Conservation (phyloP, 2,888 invertebrate species). For the Volucella inflata region DNA sequence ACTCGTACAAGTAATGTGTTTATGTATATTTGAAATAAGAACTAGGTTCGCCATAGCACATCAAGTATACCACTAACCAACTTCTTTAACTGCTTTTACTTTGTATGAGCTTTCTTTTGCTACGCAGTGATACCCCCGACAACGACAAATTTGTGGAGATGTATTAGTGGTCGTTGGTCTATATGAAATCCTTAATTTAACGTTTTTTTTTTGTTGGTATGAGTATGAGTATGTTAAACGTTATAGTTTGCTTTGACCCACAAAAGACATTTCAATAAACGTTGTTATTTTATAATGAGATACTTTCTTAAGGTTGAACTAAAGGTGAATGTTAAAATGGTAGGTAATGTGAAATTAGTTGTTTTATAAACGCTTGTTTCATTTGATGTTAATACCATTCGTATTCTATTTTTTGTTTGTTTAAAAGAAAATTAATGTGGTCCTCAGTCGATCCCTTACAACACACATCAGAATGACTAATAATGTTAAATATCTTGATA, state of each 20-base stretch:
- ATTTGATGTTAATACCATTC: too few species aligned
- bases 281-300: slow-evolving; percentile 10
- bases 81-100: slow-evolving; percentile 58
- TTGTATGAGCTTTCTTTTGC: slow-evolving; percentile 44
- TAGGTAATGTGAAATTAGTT: too few species aligned
- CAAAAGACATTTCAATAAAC: background rate
- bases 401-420: too few species aligned
- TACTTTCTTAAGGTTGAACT: background rate
- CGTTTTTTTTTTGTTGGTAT: background rate
- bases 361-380: too few species aligned
- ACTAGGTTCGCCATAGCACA: slow-evolving; percentile 45
- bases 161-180: background rate
- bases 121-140: slow-evolving; percentile 13
- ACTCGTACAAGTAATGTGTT: slow-evolving; percentile 10
- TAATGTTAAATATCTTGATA: too few species aligned
- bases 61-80: slow-evolving; percentile 50
- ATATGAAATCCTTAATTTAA: background rate
- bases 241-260: slow-evolving; percentile 10
- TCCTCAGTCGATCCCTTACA: too few species aligned
- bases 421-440: too few species aligned
- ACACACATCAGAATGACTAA: too few species aligned
- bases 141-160: slow-evolving; percentile 16
- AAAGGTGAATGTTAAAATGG: background rate
- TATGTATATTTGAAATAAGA: slow-evolving; percentile 30
- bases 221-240: background rate